These are phyloP conservation scores for Epizoanthus rinbou DNA, from an alignment of 92 coral and sea anemone genomes.

Conservation along the genomic window DNA sequence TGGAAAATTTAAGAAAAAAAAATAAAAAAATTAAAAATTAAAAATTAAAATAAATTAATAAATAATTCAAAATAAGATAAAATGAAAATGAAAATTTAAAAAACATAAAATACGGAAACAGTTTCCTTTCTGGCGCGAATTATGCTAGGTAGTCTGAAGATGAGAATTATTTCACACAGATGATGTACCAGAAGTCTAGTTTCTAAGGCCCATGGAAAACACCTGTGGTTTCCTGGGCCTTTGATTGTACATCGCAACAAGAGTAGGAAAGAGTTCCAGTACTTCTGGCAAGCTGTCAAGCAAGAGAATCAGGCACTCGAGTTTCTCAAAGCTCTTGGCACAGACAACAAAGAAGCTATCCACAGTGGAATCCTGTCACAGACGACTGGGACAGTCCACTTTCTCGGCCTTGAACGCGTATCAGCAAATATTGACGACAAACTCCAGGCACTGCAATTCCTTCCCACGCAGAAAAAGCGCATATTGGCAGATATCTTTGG, in stretches of 20 bases:
- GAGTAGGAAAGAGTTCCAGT: slow-evolving; percentile 44
- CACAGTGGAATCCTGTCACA: slow-evolving; percentile 40
- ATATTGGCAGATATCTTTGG: slow-evolving; percentile 56
- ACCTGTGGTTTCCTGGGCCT: slow-evolving; percentile 69
- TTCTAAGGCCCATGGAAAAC: slow-evolving; percentile 42
- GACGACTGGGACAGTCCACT: slow-evolving; percentile 42
- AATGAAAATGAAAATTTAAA: too few relatives aligned
- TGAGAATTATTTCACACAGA: slow-evolving; percentile 57
- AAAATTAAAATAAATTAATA: too few relatives aligned
- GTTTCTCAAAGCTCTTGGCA: slow-evolving; percentile 40
- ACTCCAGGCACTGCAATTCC: slow-evolving; percentile 50
- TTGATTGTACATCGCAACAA: slow-evolving; percentile 54
- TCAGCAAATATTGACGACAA: slow-evolving; percentile 49
- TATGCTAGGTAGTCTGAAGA: too few relatives aligned
- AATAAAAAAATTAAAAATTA: too few relatives aligned
- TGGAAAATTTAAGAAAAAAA: too few relatives aligned
- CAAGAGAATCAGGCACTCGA: slow-evolving; percentile 44
- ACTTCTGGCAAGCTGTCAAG: slow-evolving; percentile 61
- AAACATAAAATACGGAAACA: too few relatives aligned
- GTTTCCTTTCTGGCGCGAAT: too few relatives aligned
- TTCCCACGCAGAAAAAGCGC: slow-evolving; percentile 11
- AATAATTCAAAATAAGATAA: too few relatives aligned
- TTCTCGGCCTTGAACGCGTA: slow-evolving; percentile 43
- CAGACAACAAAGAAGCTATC: slow-evolving; percentile 44
- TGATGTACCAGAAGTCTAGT: slow-evolving; percentile 41